These are phyloP conservation scores for Phaethon lepturus DNA, from an alignment of 2,113 vertebrate genomes.

Conservation along the genomic window DNA sequence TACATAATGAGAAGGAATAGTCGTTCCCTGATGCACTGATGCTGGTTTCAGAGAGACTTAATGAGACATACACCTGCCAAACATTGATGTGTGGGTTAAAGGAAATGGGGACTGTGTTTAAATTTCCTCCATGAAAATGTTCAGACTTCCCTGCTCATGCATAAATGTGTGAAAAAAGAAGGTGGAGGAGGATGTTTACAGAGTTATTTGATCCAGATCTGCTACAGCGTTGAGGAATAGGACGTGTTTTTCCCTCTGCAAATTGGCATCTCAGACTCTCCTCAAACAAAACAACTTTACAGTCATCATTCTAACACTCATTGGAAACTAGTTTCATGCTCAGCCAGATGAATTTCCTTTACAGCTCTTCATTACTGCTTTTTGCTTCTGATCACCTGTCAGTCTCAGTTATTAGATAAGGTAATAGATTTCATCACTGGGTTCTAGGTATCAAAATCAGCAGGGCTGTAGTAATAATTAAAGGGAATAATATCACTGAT, in stretches of 20 bases:
- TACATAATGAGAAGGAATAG: not conserved
- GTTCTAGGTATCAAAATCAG: not conserved
- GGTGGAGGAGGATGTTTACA: not conserved
- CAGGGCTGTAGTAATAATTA: not conserved
- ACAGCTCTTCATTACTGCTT: not conserved
- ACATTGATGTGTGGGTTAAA: constrained; percentile 10
- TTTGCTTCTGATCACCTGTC: constrained; percentile 29
- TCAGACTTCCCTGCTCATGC: not conserved
- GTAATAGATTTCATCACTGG: not conserved
- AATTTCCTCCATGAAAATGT: not conserved
- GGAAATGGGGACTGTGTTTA: not conserved
- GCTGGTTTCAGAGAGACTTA: constrained; percentile 11
- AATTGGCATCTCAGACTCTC: constrained; percentile 4
- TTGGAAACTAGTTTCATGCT: not conserved
- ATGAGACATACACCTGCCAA: constrained; percentile 29
- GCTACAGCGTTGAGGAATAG: not conserved
- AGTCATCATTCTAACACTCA: constrained; percentile 19
- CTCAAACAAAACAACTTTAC: constrained; percentile 5
- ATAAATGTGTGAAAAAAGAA: not conserved
- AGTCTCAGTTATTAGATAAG: not conserved
- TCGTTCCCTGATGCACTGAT: not conserved
- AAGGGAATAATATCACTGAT: not conserved
- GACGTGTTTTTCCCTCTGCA: not conserved
- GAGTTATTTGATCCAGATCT: constrained; percentile 10
- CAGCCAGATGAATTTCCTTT: constrained; percentile 8